A percentile compares a stretch with the other conserved stretches of the same genome.
Conservation (phyloP, 2,888 invertebrate genomes). For the Parasteatoda lunata region DNA sequence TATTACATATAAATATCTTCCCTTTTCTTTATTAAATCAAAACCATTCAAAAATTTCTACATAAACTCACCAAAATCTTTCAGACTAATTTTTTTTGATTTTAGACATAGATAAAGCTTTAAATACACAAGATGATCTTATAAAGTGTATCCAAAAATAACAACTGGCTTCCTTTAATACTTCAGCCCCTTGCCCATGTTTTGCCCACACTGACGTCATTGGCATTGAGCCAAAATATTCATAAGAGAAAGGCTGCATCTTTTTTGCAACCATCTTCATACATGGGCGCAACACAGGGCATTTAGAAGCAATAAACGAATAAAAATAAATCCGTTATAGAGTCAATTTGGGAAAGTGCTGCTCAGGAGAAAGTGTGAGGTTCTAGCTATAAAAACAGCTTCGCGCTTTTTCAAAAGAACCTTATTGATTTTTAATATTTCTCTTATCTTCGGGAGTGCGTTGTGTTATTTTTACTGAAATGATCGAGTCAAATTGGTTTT, state of each 20-base stretch:
- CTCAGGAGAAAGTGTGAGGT: slow-evolving; percentile 16
- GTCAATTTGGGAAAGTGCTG: slow-evolving; percentile 55
- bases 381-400: slow-evolving; percentile 21
- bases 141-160: slow-evolving; percentile 52
- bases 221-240: slow-evolving; percentile 38
- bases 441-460: background rate
- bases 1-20: no score
- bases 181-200: slow-evolving; percentile 9
- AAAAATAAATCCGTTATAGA: slow-evolving; percentile 15
- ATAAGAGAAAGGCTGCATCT: slow-evolving; percentile 5
- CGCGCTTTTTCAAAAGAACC: background rate
- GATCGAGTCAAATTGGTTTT: no score
- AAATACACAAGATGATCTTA: background rate
- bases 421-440: slow-evolving; percentile 34
- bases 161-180: slow-evolving; percentile 15
- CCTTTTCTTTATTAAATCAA: no score
- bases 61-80: no score
- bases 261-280: slow-evolving; percentile 1
- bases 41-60: no score
- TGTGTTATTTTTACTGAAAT: no score
- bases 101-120: no score
- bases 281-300: slow-evolving; percentile 14
- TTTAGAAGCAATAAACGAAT: background rate
- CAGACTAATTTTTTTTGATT: no score
- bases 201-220: slow-evolving; percentile 60